Conservation (phyloP, 2,797 vertebrate genomes). For the Florisuga fusca region DNA sequence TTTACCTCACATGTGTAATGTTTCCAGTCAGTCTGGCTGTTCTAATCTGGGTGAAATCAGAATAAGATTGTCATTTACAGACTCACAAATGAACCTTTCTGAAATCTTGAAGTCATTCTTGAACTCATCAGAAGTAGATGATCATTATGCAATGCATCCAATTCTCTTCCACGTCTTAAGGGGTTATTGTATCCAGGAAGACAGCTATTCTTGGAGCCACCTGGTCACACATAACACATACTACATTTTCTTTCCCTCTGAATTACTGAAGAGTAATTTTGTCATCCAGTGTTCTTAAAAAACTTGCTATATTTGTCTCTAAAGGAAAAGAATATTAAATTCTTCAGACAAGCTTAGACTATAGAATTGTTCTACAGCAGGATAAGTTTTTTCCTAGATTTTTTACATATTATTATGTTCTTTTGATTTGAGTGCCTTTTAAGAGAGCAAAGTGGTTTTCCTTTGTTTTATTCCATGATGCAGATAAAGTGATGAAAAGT, state of each 20-base stretch:
- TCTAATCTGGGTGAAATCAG: slow-evolving; percentile 20
- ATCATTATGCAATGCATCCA: background rate
- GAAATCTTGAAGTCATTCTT: background rate
- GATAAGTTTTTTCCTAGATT: background rate
- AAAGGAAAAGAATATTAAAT: background rate
- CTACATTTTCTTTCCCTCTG: background rate
- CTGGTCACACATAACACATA: background rate
- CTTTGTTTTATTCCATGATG: background rate
- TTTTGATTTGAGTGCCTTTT: background rate
- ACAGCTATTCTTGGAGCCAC: background rate
- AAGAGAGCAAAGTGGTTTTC: background rate
- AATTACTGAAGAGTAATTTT: background rate
- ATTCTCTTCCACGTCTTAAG: background rate
- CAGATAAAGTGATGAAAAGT: background rate
- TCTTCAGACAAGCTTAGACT: background rate
- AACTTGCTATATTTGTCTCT: background rate
- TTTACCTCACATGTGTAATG: background rate
- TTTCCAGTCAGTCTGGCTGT: background rate
- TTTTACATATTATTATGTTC: background rate
- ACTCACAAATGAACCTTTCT: slow-evolving; percentile 17
- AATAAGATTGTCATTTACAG: background rate
- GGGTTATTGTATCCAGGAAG: background rate
- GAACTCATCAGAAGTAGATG: background rate
- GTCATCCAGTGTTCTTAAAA: background rate
- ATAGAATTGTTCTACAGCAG: background rate